Base-by-base conservation (phyloP, 2,888 invertebrate species). In the Euclidia mi region DNA sequence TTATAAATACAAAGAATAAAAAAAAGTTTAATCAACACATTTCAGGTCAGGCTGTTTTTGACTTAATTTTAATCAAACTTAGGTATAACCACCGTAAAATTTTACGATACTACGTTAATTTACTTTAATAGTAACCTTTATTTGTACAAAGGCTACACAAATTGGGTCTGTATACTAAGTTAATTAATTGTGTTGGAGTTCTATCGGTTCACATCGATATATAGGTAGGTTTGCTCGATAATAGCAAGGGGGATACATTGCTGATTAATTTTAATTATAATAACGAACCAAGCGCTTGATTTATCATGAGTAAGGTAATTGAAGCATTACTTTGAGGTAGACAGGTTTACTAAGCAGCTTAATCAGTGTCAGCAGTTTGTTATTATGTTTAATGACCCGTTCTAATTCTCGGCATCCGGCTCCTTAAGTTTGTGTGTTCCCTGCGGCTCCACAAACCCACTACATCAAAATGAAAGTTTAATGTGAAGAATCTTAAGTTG, bases 321-420 rank as follows among this genome's bases (percentile, higher is more conserved):
- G 59, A 63, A 70, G 71, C 71, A 68, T 65, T 75, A 71, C 65
- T 81, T 77, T 71, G 69, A 65, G 71, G 81, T 73, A 79, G 76
- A 65, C 64, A 69, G 74, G 73, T 77, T 69, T 62, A 70, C 66
- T 75, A 71, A 81, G 78, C 71, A 77, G 80, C 76, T 79, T 84
- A 85, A 85, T 84, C 79, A 83, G 78, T 75, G 72, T 76, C 74
- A 68, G 75, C 73, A 79, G 79, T 77, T 66, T 81, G 76, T 81
- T 85, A 78, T 82, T 76, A 80, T 72, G 76, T 69, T 75, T 82
- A 84, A 83, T 79, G 79, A 80, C 72, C 76, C 73, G 74, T 64
- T 72, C 68, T 83, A 80, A 82, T 78, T 74, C 77, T 49, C 43
- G 72, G 56, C 62, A 71, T 53, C 56, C 60, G 66, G 51, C 70